Percentiles rank a stretch among this genome's conserved stretches.
Evolutionary conservation across 2,113 vertebrate species (phyloP).

Genomic region (Dicrurus megarhynchus): DNA sequence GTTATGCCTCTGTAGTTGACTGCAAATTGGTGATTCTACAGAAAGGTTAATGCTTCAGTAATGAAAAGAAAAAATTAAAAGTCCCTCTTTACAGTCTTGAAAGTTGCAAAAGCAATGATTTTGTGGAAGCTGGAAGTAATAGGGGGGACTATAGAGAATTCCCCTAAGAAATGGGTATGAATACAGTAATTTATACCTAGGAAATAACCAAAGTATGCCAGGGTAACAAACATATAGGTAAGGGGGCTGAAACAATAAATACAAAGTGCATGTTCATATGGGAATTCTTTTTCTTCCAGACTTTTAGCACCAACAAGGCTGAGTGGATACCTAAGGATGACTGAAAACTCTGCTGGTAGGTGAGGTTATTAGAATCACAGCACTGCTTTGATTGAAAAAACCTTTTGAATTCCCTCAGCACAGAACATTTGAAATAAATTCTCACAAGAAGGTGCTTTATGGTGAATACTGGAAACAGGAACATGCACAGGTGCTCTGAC

Average conservation of each 20-base stretch:
- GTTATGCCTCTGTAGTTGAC: not conserved
- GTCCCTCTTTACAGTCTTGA: not conserved
- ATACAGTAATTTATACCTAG: not conserved
- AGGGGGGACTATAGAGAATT: not conserved
- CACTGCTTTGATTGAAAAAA: not conserved
- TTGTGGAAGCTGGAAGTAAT: not conserved
- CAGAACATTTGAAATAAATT: not conserved
- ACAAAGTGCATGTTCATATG: not conserved
- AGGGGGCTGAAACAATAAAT: not conserved
- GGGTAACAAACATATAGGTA: not conserved
- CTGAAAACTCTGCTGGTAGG: not conserved
- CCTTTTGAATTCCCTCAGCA: not conserved
- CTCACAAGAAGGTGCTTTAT: not conserved
- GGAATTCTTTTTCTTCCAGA: not conserved
- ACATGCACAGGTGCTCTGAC: not conserved
- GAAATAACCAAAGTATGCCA: not conserved
- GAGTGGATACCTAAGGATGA: not conserved
- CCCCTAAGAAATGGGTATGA: not conserved
- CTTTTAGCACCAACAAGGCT: not conserved
- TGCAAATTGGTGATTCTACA: not conserved
- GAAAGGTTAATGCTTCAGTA: not conserved
- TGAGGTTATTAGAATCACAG: not conserved
- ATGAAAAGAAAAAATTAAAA: not conserved
- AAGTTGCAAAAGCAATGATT: not conserved
- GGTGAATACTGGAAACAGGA: not conserved